Evolutionary conservation across 92 coral and sea anemone genomes (phyloP).

Genomic region (Galaxea fascicularis): DNA sequence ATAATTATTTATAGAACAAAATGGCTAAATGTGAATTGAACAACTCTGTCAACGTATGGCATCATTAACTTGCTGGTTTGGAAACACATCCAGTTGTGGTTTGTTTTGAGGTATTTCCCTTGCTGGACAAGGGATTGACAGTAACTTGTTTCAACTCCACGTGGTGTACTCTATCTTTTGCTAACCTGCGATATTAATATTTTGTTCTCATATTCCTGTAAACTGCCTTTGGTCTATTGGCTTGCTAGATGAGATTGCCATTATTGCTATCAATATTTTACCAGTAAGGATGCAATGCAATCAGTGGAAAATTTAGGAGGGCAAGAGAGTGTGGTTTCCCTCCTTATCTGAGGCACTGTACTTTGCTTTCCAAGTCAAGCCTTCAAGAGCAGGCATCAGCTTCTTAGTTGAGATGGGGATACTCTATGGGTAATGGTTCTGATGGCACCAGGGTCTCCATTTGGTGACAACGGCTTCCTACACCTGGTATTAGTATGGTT

Average conservation of each 20-base stretch:
- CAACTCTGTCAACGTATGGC: neutral
- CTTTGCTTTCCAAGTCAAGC: too few species aligned
- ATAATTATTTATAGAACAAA: neutral
- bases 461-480: too few species aligned
- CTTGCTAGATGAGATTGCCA: neutral
- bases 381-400: too few species aligned
- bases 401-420: too few species aligned
- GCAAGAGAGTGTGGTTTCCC: too few species aligned
- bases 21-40: neutral
- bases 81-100: neutral
- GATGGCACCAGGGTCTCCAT: too few species aligned
- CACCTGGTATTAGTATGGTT: too few species aligned
- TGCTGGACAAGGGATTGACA: slow-evolving; percentile 37
- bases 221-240: neutral
- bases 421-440: too few species aligned
- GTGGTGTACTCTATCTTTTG: neutral
- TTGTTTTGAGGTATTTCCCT: neutral
- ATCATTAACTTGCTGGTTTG: neutral
- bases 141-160: neutral
- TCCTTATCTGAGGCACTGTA: too few species aligned
- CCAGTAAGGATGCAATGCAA: neutral
- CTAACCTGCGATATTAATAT: neutral
- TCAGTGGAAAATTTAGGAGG: neutral
- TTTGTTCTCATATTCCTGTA: neutral
- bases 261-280: neutral